Evolutionary conservation across 2,888 invertebrate species (phyloP), one percentile per base, ranked within the genome.

Genomic region (Scaptomyza caliginosa): DNA sequence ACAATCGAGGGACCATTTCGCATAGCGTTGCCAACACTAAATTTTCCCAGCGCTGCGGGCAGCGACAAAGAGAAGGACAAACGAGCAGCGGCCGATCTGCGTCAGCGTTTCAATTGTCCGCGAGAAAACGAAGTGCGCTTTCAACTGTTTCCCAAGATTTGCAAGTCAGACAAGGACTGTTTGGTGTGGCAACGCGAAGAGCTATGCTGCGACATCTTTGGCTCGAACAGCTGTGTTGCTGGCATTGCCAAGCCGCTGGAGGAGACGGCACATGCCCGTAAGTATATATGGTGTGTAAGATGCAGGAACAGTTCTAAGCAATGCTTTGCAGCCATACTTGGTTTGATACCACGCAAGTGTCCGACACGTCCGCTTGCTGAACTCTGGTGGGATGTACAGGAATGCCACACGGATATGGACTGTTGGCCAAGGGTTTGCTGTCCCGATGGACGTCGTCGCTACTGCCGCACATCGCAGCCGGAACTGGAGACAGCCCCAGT

Each of bases 371-470:
- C 95, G 2, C 91, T 96, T 16, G 94, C 95, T 0, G 95, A 96
- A 91, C 91, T 95, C 10, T 92, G 94, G 77, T 94, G 95, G 89
- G 94, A 95, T 60, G 93, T 95, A 13, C 94, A 94, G 88, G 93
- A 94, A 58, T 96, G 96, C 85, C 92, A 92, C 74, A 92, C 92
- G 0, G 96, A 96, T 85, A 91, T 92, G 13, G 95, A 96, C 81
- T 96, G 96, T 90, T 94, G 94, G 93, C 95, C 95, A 11, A 92
- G 96, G 23, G 93, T 96, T 58, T 96, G 96, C 89, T 96, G 96
- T 74, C 95, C 95, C 0, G 96, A 95, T 88, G 94, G 93, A 73
- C 91, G 91, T 2, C 93, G 93, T 49, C 94, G 94, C 72, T 96
- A 95, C 89, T 96, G 96, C 88, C 93, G 95, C 73, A 95, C 95